A percentile compares a stretch with the other conserved stretches of the same genome.
phyloP scores from a whole-genome alignment of 2,888 invertebrate genomes.

The Yponomeuta sedellus region DNA sequence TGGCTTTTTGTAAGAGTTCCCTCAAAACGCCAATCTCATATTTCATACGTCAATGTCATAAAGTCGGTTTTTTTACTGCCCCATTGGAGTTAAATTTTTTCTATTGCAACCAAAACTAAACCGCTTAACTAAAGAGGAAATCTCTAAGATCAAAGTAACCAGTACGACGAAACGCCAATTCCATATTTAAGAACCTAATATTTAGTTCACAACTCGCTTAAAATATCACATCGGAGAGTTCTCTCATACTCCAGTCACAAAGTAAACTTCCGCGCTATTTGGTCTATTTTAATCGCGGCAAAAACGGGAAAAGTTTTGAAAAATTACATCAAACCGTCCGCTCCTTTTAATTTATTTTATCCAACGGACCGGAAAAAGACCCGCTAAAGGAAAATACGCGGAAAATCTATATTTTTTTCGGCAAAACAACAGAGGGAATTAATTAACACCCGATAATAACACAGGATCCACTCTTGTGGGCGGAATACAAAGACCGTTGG shows the following conservation, averaged over 20 bases:
- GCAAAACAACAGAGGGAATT: constrained; percentile 3
- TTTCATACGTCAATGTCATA: too few species aligned
- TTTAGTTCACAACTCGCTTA: neutral
- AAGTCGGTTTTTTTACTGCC: too few species aligned
- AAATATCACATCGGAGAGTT: neutral
- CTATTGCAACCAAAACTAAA: too few species aligned
- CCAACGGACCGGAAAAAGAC: constrained; percentile 10
- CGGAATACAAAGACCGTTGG: neutral
- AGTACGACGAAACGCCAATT: too few species aligned
- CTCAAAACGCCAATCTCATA: too few species aligned
- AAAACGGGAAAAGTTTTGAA: neutral
- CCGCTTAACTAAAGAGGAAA: too few species aligned
- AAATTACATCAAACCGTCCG: constrained; percentile 11
- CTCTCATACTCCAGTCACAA: neutral
- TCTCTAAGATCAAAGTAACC: too few species aligned
- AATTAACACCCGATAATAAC: constrained; percentile 13
- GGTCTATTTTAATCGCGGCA: neutral
- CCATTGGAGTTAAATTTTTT: too few species aligned
- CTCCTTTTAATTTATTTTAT: constrained; percentile 11
- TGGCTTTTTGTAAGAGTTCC: too few species aligned
- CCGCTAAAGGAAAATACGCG: neutral
- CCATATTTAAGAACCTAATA: too few species aligned
- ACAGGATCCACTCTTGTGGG: constrained; percentile 6
- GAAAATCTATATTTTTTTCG: neutral
- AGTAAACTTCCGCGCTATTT: neutral